Base-by-base conservation (phyloP, 2,113 vertebrate genomes). In the Aramus guarauna region DNA sequence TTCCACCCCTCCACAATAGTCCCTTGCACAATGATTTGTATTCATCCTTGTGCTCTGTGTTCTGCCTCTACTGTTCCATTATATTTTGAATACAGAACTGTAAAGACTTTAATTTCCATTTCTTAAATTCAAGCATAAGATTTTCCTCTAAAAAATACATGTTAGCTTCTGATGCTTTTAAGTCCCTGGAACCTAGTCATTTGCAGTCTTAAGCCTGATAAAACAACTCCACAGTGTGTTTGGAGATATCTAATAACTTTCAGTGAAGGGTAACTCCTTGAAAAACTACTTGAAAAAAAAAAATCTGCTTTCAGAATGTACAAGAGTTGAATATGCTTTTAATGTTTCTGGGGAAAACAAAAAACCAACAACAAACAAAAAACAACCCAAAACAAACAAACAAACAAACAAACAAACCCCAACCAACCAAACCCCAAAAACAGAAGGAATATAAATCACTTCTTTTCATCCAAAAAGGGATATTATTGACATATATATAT, bases 61-160 rank as follows among this genome's bases (percentile, higher is more conserved):
- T 97, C 75, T 93, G 85, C 78, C 85, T 97, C 75, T 93, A 41
- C 17, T 62, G 48, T 94, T 97, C 72, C 85, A 95, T 76, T 93
- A 88, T 94, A 94, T 85, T 97, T 96, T 96, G 30, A 77, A 94
- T 84, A 95, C n/a, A 96, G 34, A 81, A 60, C 16, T 85, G 88
- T 39, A 91, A 94, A 80, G 63, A 66, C 55, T 48, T 92, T 73
- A 80, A 94, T 97, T 95, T 96, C 87, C 75, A 72, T 66, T 84
- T 94, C 81, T 96, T 92, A 92, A 93, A 95, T 69, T 60, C 55
- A 95, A 90, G 75, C 23, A 62, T 71, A 63, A 92, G 36, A 60
- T 53, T 95, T 97, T 95, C 58, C 62, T 94, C 66, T 48, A 22
- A 83, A 96, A 88, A 32, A 45, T 68, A 47, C 7, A 6, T 55